Percentiles rank a stretch among this genome's conserved stretches.
Evolutionary conservation across 2,888 invertebrate genomes (phyloP).

Genomic region (Agonum fuliginosum): DNA sequence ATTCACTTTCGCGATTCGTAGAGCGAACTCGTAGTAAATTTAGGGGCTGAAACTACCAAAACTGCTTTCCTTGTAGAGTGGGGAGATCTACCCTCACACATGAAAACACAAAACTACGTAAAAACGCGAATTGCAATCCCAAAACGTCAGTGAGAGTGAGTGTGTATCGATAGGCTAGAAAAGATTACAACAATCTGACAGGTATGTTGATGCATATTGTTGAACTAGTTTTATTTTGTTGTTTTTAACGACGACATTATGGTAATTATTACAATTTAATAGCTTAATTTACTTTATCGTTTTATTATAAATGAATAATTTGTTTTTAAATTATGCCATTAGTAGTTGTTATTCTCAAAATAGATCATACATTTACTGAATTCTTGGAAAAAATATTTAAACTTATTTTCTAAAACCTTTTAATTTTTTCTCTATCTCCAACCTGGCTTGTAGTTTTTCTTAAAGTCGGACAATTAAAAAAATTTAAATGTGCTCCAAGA

Average conservation of each 20-base stretch:
- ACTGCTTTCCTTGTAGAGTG: slow-evolving; percentile 25
- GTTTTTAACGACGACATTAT: background rate
- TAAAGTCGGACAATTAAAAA: slow-evolving; percentile 53
- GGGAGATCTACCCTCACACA: slow-evolving; percentile 11
- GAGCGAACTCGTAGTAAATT: background rate
- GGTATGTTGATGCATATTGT: background rate
- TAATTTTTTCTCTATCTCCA: slow-evolving; percentile 23
- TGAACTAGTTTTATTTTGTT: slow-evolving; percentile 33
- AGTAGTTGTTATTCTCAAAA: background rate
- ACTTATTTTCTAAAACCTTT: slow-evolving; percentile 1
- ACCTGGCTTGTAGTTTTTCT: too few species aligned
- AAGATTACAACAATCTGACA: background rate
- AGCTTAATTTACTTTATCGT: too few species aligned
- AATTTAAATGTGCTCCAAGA: slow-evolving; percentile 26
- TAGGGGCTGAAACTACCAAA: slow-evolving; percentile 19
- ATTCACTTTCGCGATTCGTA: background rate
- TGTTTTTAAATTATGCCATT: too few species aligned
- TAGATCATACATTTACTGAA: background rate
- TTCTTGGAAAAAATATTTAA: slow-evolving; percentile 1
- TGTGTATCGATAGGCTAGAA: slow-evolving; percentile 9
- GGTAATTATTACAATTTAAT: too few species aligned
- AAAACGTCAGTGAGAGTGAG: slow-evolving; percentile 5
- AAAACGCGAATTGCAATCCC: slow-evolving; percentile 9
- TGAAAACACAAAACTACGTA: slow-evolving; percentile 4
- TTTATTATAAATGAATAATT: too few species aligned